These are phyloP conservation scores for Sceloporus tristichus DNA, from an alignment of 2,113 vertebrate genomes.

Conservation along the genomic window DNA sequence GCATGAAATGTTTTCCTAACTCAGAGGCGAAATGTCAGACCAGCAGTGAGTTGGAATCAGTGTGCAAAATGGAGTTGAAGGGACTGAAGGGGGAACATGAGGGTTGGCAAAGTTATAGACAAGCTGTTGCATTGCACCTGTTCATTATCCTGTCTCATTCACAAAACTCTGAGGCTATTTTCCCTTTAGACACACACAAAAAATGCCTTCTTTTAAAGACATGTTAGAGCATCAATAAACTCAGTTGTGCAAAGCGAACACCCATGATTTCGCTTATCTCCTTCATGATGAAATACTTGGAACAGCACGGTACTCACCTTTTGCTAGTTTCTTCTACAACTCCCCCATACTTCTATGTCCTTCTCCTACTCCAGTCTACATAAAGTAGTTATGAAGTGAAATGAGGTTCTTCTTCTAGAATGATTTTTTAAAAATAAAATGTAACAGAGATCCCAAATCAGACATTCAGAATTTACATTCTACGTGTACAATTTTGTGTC, in stretches of 20 bases:
- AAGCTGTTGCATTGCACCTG: neutral
- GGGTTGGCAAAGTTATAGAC: neutral
- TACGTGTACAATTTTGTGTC: no score
- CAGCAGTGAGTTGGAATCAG: neutral
- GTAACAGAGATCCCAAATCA: no score
- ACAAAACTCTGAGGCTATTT: neutral
- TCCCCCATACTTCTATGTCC: neutral
- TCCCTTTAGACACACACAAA: neutral
- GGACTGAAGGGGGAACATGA: neutral
- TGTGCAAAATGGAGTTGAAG: neutral
- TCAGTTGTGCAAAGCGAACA: neutral
- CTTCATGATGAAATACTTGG: neutral
- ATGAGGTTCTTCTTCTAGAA: no score
- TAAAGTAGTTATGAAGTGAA: no score
- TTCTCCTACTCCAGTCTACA: neutral
- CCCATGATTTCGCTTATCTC: neutral
- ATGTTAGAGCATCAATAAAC: neutral
- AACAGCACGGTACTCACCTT: neutral
- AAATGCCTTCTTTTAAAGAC: neutral
- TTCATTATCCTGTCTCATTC: neutral
- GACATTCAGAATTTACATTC: no score
- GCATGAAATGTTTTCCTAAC: conserved; percentile 14
- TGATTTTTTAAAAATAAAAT: no score
- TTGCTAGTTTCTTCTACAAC: neutral
- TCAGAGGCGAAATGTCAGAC: conserved; percentile 4